phyloP scores from a whole-genome alignment of 1,140 invertebrate species.

The Cotesia glomerata region DNA sequence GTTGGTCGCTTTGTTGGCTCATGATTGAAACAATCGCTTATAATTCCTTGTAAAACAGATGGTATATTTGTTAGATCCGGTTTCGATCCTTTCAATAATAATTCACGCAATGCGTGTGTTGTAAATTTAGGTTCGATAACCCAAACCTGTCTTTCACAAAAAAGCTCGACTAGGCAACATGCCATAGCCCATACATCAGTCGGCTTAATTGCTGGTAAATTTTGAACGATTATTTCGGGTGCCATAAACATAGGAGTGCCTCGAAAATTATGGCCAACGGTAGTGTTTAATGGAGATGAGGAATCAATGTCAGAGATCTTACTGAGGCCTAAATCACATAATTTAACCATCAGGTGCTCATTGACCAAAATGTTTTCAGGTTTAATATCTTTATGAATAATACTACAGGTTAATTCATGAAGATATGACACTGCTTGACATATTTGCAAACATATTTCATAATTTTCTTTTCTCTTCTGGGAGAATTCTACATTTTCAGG shows the following conservation, averaged over 20 bases:
- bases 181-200: slow-evolving; percentile 19
- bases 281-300: not conserved
- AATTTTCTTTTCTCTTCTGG: not conserved
- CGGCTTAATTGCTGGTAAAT: not conserved
- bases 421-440: slow-evolving; percentile 11
- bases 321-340: slow-evolving; percentile 23
- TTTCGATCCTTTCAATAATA: no score
- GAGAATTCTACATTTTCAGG: not conserved
- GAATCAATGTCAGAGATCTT: not conserved
- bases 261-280: not conserved
- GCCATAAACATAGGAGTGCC: slow-evolving; percentile 18
- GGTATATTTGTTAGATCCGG: no score
- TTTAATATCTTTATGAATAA: slow-evolving; percentile 25
- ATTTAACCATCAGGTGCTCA: not conserved
- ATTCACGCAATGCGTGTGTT: no score
- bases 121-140: not conserved
- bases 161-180: slow-evolving; percentile 7
- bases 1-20: no score
- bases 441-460: slow-evolving; percentile 8
- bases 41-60: no score
- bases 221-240: slow-evolving; percentile 12
- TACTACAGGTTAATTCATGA: not conserved
- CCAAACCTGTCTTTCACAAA: not conserved
- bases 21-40: no score
- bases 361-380: slow-evolving; percentile 15